Conservation (phyloP, 2,113 vertebrate genomes). For the Cebidichthys violaceus region DNA sequence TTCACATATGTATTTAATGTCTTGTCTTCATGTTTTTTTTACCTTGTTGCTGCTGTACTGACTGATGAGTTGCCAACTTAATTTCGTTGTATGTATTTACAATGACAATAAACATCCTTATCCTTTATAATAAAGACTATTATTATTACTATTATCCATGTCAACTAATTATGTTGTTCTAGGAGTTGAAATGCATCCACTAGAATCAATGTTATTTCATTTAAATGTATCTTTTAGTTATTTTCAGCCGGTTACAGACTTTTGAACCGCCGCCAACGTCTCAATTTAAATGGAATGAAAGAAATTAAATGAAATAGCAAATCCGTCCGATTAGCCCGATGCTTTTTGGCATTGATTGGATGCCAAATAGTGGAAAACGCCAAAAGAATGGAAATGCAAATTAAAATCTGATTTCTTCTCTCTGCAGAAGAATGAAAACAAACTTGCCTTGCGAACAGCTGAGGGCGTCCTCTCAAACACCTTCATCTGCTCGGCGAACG, state of each 20-base stretch:
- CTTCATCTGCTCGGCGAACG: conserved; percentile 94
- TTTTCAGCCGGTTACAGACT: neutral
- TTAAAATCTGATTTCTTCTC: no score
- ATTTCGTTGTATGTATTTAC: no score
- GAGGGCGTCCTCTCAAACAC: conserved; percentile 92
- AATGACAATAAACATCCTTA: no score
- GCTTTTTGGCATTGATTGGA: neutral
- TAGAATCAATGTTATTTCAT: neutral
- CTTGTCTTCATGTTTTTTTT: no score
- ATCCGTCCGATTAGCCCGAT: neutral
- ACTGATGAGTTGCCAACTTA: no score
- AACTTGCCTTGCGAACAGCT: conserved; percentile 91
- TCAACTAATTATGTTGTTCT: neutral
- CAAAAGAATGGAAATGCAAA: neutral
- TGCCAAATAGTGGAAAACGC: neutral
- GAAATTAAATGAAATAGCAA: neutral
- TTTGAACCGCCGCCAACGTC: neutral
- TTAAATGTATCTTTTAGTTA: neutral
- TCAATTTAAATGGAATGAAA: neutral
- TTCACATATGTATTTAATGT: no score
- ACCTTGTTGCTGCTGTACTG: no score
- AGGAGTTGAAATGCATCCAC: neutral
- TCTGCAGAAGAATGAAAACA: neutral
- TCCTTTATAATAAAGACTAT: no score
- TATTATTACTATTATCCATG: neutral